Conservation (phyloP, 2,113 vertebrate genomes). For the Anhinga anhinga region DNA sequence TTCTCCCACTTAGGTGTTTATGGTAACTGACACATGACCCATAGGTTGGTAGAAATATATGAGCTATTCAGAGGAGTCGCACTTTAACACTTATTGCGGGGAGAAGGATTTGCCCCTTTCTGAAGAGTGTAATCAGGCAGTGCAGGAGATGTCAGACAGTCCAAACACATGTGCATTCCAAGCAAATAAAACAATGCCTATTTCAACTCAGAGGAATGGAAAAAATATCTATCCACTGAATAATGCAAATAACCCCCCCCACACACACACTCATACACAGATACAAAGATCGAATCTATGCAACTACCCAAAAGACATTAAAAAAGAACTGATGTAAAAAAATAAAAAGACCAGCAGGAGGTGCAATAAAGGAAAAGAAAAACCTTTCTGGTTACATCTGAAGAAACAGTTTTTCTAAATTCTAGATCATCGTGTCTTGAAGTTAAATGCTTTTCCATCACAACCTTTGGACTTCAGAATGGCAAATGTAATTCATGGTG, state of each 20-base stretch:
- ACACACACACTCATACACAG: background rate
- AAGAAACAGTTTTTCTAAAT: background rate
- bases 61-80: background rate
- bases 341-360: background rate
- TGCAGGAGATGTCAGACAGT: background rate
- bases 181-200: background rate
- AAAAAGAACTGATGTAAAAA: background rate
- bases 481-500: background rate
- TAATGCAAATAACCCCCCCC: background rate
- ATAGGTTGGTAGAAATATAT: background rate
- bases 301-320: background rate
- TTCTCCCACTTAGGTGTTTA: background rate
- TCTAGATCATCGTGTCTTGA: background rate
- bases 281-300: background rate
- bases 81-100: background rate
- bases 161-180: background rate
- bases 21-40: background rate
- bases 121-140: background rate
- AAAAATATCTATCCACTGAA: background rate
- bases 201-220: background rate
- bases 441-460: background rate
- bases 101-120: background rate
- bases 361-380: background rate
- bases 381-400: background rate
- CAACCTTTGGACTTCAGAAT: background rate